These are phyloP conservation scores for Limulus polyphemus DNA, from an alignment of 2,888 invertebrate genomes.

Conservation along the genomic window DNA sequence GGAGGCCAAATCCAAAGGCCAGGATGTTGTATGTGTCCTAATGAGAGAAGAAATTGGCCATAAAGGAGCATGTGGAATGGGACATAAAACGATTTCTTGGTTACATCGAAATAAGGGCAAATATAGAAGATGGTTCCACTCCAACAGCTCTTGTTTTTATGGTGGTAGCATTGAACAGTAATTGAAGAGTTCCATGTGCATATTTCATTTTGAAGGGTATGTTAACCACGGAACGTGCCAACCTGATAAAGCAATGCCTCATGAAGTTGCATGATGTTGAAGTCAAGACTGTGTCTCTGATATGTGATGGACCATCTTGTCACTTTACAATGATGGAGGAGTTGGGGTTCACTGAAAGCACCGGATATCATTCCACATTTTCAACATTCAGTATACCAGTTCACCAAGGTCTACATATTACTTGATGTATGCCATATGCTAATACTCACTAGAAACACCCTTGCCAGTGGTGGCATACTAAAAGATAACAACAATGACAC, in stretches of 20 bases:
- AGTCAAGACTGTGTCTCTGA: background rate
- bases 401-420: no score
- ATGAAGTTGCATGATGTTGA: background rate
- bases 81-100: background rate
- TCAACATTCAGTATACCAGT: background rate
- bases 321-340: background rate
- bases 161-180: background rate
- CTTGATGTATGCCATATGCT: slow-evolving; percentile 5
- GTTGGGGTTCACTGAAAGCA: background rate
- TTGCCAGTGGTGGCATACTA: background rate
- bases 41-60: slow-evolving; percentile 2
- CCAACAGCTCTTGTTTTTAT: background rate
- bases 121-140: no score
- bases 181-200: slow-evolving; percentile 2
- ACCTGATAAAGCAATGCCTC: background rate
- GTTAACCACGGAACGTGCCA: background rate
- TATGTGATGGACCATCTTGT: background rate
- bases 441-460: slow-evolving; percentile 1
- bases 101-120: no score
- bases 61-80: background rate
- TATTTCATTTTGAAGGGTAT: background rate
- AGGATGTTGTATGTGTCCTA: background rate
- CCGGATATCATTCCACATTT: background rate
- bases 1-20: no score
- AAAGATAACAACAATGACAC: background rate